Conservation (phyloP, 2,113 vertebrate genomes). For the Lucifuga dentata region DNA sequence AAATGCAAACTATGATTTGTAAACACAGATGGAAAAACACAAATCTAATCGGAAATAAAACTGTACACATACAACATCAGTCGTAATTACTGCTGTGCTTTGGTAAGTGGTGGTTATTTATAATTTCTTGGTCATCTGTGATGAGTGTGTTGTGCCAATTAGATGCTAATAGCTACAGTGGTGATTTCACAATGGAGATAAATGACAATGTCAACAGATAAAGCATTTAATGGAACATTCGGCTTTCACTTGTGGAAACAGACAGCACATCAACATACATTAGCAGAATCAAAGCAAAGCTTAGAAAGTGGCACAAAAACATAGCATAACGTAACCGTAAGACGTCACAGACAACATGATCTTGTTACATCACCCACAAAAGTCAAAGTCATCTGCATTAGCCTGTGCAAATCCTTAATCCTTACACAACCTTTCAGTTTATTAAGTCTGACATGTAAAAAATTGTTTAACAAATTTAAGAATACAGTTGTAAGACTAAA, state of each 20-base stretch:
- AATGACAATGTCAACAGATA: conserved; percentile 11
- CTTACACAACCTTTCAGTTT: background rate
- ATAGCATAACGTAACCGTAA: background rate
- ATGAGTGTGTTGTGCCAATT: conserved; percentile 17
- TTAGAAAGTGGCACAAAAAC: too few relatives aligned
- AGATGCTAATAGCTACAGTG: conserved; percentile 29
- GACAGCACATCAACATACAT: conserved; percentile 23
- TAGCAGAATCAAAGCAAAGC: background rate
- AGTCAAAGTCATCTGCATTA: background rate
- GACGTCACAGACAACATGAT: background rate
- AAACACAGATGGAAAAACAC: background rate
- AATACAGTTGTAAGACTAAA: background rate
- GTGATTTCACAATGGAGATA: conserved; percentile 9
- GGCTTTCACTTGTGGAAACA: conserved; percentile 22
- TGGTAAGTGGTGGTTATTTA: conserved; percentile 35
- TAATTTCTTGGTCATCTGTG: conserved; percentile 15
- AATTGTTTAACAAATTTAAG: background rate
- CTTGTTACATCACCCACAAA: background rate
- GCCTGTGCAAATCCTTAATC: background rate
- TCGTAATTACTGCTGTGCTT: conserved; percentile 26
- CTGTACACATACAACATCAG: background rate
- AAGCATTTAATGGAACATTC: conserved; percentile 26
- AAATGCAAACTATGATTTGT: background rate
- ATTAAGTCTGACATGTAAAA: background rate
- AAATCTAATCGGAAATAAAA: background rate